Evolutionary conservation across 1,140 invertebrate genomes (phyloP), one percentile per base, ranked within the genome.

Genomic region (Contarinia nasturtii): DNA sequence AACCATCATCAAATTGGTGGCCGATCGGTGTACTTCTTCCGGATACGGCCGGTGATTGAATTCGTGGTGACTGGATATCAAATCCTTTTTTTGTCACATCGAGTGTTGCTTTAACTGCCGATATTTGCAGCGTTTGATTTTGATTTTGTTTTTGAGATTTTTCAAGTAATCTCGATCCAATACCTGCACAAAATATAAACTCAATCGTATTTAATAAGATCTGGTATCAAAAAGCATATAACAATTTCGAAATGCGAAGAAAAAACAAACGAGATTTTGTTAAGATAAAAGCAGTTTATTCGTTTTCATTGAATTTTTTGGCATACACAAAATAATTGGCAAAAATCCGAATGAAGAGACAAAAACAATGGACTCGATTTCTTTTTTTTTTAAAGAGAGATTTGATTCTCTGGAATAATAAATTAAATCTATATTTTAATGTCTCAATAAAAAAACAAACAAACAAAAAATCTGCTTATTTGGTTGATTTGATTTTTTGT

Each of bases 21-120:
- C 21, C 18, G 47, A 59, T 63, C 0, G 69, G 67, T 0, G 67
- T 70, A 33, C 56, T 67, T 22, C 70, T 66, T 0, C 75, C 79
- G 1, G 71, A 71, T 0, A 56, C 51, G 17, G 68, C 66, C 1
- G 79, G 79, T 5, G 78, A 80, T 45, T 49, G 50, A 8, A 51
- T 43, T 44, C 57, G 56, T 10, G 61, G 61, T 1, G 61, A 61
- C 33, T 50, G 52, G 18, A 62, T 51, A n/a, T 70, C 67, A 45
- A 71, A 70, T 17, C 68, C 68, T 47, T 67, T 37, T 19, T 8
- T 53, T n/a, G 22, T 40, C 2, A 48, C 46, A 27, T 33, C 8
- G 33, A 22, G n/a, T 45, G 36, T 34, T 18, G 44, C 27, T 14
- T 15, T 46, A 5, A 48, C 34, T 14, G 45, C 12, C 2, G 21